phyloP scores from a whole-genome alignment of 2,888 invertebrate species.

The Amiota minor region DNA sequence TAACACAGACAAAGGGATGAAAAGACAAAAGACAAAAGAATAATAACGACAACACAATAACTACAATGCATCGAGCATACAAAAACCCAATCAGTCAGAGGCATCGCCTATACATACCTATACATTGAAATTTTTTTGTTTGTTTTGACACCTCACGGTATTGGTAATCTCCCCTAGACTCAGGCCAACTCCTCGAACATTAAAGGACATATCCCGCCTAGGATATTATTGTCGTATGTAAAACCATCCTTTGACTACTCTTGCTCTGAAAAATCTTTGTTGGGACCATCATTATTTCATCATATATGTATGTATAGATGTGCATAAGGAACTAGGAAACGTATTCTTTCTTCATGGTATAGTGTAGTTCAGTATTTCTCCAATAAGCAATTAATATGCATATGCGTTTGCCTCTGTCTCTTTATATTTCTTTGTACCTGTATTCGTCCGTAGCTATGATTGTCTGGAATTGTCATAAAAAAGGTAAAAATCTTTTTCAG shows the following conservation, averaged over 20 bases:
- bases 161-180: too few species aligned
- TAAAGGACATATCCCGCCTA: too few species aligned
- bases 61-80: neutral
- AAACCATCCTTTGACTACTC: too few species aligned
- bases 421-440: slow-evolving; percentile 5
- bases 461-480: neutral
- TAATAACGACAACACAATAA: neutral
- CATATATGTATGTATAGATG: neutral
- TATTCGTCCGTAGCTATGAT: neutral
- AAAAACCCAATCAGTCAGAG: slow-evolving; percentile 18
- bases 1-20: slow-evolving; percentile 14
- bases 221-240: too few species aligned
- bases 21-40: neutral
- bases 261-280: too few species aligned
- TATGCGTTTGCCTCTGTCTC: slow-evolving; percentile 42
- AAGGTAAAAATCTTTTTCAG: neutral
- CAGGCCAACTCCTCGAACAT: too few species aligned
- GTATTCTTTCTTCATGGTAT: too few species aligned
- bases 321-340: too few species aligned
- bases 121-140: too few species aligned
- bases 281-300: too few species aligned
- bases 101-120: too few species aligned
- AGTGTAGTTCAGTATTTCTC: neutral
- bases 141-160: too few species aligned
- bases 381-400: slow-evolving; percentile 69